These are phyloP conservation scores for Amphipyra berbera DNA, from an alignment of 2,888 invertebrate genomes.

Conservation along the genomic window DNA sequence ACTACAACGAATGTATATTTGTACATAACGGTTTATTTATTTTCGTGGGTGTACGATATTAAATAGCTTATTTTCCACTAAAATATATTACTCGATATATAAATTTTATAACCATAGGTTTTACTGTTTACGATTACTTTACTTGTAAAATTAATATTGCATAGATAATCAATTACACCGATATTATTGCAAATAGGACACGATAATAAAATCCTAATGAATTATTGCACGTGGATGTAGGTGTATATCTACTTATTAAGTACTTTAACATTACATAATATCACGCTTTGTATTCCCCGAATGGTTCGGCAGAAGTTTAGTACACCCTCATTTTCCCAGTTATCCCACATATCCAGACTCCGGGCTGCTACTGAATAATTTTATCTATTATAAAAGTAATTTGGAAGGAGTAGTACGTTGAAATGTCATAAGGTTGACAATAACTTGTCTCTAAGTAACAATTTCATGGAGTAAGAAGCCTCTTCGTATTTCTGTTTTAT, in stretches of 20 bases:
- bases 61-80: slow-evolving; percentile 38
- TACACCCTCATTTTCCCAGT: too few relatives aligned
- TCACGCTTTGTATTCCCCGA: too few relatives aligned
- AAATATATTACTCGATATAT: slow-evolving; percentile 14
- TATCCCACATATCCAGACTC: too few relatives aligned
- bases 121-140: slow-evolving; percentile 28
- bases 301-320: too few relatives aligned
- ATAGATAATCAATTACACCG: slow-evolving; percentile 31
- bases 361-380: too few relatives aligned
- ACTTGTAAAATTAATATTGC: slow-evolving; percentile 39
- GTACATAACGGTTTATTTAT: slow-evolving; percentile 33
- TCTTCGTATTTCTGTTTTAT: too few relatives aligned
- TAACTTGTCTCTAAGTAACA: too few relatives aligned
- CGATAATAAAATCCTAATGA: slow-evolving; percentile 36
- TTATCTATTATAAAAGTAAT: too few relatives aligned
- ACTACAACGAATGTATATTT: slow-evolving; percentile 41
- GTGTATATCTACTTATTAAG: slow-evolving; percentile 16
- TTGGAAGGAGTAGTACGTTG: too few relatives aligned
- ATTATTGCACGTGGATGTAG: slow-evolving; percentile 28
- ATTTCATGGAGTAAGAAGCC: too few relatives aligned
- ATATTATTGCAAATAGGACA: slow-evolving; percentile 5
- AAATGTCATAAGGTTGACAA: too few relatives aligned
- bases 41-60: slow-evolving; percentile 51
- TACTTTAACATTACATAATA: too few relatives aligned
- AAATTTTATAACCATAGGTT: slow-evolving; percentile 10